Percentiles rank a stretch among this genome's conserved stretches.
These are phyloP conservation scores for Calyptomena viridis DNA, from an alignment of 2,113 vertebrate genomes.

Conservation along the genomic window DNA sequence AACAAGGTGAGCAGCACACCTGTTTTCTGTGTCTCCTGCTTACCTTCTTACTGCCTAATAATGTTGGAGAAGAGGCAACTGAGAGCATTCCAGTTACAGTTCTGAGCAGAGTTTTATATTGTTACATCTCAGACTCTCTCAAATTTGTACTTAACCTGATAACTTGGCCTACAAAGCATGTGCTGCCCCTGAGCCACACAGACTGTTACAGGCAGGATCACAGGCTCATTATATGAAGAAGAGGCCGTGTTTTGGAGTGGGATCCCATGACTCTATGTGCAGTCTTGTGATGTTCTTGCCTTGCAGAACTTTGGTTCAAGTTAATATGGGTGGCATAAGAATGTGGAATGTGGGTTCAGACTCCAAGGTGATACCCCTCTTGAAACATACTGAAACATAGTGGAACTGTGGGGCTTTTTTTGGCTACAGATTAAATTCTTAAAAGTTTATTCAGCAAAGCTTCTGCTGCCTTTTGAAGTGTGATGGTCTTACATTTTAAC, in stretches of 20 bases:
- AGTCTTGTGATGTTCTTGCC: not conserved
- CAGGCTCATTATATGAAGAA: not conserved
- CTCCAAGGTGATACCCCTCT: not conserved
- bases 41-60: not conserved
- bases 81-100: not conserved
- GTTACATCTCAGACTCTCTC: not conserved
- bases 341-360: fast-evolving
- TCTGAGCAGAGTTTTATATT: not conserved
- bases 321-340: not conserved
- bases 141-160: not conserved
- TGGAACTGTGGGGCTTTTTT: not conserved
- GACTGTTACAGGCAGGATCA: not conserved
- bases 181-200: not conserved
- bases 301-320: not conserved
- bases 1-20: slow-evolving; percentile 49
- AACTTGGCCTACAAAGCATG: not conserved
- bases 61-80: not conserved
- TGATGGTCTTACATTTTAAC: not conserved
- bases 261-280: not conserved
- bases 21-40: slow-evolving; percentile 35
- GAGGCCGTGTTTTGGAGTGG: not conserved
- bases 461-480: not conserved
- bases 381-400: fast-evolving
- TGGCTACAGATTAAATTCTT: not conserved
- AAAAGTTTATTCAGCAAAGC: not conserved